These are phyloP conservation scores for Zaprionus camerounensis DNA, from an alignment of 1,140 invertebrate species.

Conservation along the genomic window DNA sequence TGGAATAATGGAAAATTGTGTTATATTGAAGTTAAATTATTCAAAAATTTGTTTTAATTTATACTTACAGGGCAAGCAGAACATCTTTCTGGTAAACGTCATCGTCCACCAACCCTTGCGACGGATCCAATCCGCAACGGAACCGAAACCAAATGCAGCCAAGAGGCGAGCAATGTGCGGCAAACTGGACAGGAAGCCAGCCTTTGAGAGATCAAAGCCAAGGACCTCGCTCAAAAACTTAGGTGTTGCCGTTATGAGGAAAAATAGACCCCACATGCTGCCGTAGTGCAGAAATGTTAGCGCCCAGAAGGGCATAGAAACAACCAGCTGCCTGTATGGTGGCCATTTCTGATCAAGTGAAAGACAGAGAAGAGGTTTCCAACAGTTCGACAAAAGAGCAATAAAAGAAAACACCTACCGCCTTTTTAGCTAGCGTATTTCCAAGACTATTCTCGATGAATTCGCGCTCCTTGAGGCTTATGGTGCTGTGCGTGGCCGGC, in stretches of 20 bases:
- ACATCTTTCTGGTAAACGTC: constrained; percentile 88
- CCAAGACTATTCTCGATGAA: constrained; percentile 89
- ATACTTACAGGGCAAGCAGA: constrained; percentile 89
- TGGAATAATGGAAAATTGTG: constrained; percentile 54
- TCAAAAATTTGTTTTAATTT: too few relatives aligned
- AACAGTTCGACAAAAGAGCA: too few relatives aligned
- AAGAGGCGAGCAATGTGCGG: constrained; percentile 88
- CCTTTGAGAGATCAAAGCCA: constrained; percentile 91
- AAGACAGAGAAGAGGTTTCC: neutral
- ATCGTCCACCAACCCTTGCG: constrained; percentile 86
- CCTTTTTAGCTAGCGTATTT: constrained; percentile 67
- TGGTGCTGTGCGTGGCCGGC: constrained; percentile 90
- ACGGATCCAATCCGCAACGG: constrained; percentile 87
- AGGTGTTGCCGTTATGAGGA: constrained; percentile 94
- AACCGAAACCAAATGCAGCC: constrained; percentile 88
- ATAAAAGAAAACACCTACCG: constrained; percentile 48
- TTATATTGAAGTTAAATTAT: too few relatives aligned
- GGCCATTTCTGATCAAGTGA: constrained; percentile 85
- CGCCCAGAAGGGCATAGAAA: constrained; percentile 89
- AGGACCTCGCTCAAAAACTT: constrained; percentile 93
- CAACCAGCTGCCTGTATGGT: constrained; percentile 86
- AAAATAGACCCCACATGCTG: constrained; percentile 91
- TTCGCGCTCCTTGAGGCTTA: constrained; percentile 89
- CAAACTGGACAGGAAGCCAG: constrained; percentile 89
- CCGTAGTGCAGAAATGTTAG: constrained; percentile 89